Percentiles rank a stretch among this genome's conserved stretches.
phyloP scores from a whole-genome alignment of 1,140 invertebrate species.

The Orchesella cincta region DNA sequence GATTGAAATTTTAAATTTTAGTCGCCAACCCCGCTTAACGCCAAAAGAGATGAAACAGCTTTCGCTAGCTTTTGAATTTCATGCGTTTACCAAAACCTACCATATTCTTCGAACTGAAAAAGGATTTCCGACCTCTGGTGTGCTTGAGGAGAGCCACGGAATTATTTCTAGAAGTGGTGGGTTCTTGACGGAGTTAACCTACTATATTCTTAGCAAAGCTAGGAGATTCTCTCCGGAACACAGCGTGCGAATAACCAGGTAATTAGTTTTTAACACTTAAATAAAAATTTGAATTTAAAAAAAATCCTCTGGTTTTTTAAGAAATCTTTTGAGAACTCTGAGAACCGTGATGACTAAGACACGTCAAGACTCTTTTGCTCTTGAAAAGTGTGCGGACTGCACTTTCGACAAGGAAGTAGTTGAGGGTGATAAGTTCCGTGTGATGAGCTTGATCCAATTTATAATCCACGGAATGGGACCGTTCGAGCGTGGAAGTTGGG shows the following conservation, averaged over 20 bases:
- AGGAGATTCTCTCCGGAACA: not conserved
- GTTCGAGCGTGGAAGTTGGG: not conserved
- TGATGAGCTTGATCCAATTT: not conserved
- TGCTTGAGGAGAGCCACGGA: not conserved
- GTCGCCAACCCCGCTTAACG: not conserved
- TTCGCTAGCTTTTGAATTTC: not conserved
- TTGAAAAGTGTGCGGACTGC: not conserved
- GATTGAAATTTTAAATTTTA: constrained; percentile 1
- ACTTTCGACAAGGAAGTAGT: not conserved
- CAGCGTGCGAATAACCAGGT: not conserved
- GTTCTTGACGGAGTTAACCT: not conserved
- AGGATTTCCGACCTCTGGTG: not conserved
- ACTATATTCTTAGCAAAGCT: not conserved
- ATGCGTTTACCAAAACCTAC: not conserved
- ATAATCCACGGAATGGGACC: not conserved
- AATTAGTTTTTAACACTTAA: no score
- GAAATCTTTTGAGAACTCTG: not conserved
- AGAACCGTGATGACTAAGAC: not conserved
- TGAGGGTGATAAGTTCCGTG: not conserved
- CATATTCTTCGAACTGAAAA: not conserved
- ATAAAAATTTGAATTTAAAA: no score
- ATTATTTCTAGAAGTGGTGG: not conserved
- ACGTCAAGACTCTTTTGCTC: not conserved
- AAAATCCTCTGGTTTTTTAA: no score
- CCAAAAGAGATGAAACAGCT: not conserved